Conservation (phyloP, 2,797 vertebrate genomes). For the Myotis findleyi region DNA sequence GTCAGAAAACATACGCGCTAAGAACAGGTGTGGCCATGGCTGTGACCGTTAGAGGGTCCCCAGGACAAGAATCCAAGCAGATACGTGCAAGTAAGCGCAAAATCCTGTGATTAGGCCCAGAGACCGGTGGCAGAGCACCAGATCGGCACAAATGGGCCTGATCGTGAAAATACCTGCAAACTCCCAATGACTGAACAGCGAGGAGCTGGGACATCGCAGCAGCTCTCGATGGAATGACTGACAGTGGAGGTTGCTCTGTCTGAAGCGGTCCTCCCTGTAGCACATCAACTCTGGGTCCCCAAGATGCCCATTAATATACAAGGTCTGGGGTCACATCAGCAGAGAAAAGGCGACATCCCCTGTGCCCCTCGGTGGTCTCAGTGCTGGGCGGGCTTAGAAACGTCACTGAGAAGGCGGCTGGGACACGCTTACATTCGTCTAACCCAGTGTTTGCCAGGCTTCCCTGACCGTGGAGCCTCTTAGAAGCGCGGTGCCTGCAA, state of each 20-base stretch:
- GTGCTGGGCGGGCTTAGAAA: accelerated
- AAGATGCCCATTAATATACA: too few species aligned
- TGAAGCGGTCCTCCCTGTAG: background rate
- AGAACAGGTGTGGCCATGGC: background rate
- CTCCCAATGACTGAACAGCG: background rate
- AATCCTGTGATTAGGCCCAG: background rate
- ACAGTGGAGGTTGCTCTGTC: background rate
- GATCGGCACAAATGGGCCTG: background rate
- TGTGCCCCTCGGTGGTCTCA: too few species aligned
- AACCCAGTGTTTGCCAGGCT: background rate
- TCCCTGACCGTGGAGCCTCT: background rate
- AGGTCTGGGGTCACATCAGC: background rate
- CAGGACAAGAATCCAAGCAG: background rate
- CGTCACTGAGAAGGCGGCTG: background rate
- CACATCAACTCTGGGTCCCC: background rate
- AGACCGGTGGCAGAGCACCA: background rate
- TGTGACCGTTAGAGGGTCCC: background rate
- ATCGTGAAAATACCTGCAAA: too few species aligned
- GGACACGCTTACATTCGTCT: background rate
- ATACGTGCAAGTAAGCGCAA: too few species aligned
- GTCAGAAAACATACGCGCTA: background rate
- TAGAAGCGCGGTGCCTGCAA: accelerated
- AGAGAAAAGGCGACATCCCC: background rate
- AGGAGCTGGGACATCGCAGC: accelerated
- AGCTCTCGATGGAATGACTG: accelerated